These are phyloP conservation scores for Crenichthys baileyi DNA, from an alignment of 2,797 vertebrate genomes.

Conservation along the genomic window DNA sequence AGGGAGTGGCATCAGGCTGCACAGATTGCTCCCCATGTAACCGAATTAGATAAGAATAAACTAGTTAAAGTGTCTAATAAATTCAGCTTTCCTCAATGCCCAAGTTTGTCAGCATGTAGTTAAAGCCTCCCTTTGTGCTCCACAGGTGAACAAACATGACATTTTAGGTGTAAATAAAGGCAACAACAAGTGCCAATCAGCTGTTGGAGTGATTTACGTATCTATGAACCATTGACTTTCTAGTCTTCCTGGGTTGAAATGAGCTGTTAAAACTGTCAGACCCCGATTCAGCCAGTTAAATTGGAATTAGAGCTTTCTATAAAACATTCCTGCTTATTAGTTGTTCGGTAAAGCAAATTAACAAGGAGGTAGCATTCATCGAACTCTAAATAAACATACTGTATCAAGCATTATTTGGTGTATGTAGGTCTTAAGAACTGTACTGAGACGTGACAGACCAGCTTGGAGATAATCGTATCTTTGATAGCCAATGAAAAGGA, in stretches of 20 bases:
- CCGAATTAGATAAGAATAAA: slow-evolving; percentile 55
- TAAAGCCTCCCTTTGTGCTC: background rate
- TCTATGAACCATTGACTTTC: background rate
- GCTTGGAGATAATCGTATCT: background rate
- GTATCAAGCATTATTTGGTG: background rate
- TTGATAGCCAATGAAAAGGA: background rate
- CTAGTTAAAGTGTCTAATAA: slow-evolving; percentile 48
- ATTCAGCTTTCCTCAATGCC: slow-evolving; percentile 37
- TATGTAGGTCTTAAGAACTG: background rate
- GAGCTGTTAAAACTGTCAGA: background rate
- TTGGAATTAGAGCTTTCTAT: background rate
- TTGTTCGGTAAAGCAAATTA: background rate
- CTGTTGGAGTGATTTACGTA: background rate
- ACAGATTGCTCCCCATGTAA: slow-evolving; percentile 45
- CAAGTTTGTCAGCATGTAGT: slow-evolving; percentile 17
- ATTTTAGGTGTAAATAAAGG: slow-evolving; percentile 1
- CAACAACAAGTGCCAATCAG: background rate
- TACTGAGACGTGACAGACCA: background rate
- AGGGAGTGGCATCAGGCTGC: slow-evolving; percentile 32
- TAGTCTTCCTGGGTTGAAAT: background rate
- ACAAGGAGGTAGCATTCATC: background rate
- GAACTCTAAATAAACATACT: background rate
- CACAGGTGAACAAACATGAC: background rate
- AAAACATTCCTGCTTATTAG: background rate
- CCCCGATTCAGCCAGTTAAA: background rate